phyloP scores from a whole-genome alignment of 2,888 invertebrate genomes.

The Agrotis ipsilon region DNA sequence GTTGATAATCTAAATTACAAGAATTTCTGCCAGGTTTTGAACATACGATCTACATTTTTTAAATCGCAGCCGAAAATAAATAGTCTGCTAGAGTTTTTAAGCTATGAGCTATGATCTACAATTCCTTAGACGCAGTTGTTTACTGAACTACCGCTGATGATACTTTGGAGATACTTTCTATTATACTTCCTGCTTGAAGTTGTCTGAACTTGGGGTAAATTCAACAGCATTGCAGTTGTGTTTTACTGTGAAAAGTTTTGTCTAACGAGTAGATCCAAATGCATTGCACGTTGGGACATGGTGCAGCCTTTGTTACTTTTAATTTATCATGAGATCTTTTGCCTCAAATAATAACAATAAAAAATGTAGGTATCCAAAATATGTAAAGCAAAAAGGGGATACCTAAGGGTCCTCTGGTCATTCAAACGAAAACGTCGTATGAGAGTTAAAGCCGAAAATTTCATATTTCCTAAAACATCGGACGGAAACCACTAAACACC shows the following conservation, averaged over 20 bases:
- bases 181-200: no score
- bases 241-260: neutral
- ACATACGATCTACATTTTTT: no score
- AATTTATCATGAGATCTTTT: neutral
- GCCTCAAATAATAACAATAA: neutral
- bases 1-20: no score
- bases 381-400: constrained; percentile 43
- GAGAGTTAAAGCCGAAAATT: constrained; percentile 75
- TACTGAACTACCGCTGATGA: neutral
- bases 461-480: constrained; percentile 84
- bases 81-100: neutral
- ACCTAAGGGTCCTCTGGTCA: constrained; percentile 54
- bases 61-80: no score
- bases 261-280: neutral
- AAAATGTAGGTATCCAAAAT: constrained; percentile 40
- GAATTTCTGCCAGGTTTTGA: no score
- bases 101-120: neutral
- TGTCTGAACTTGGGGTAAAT: neutral
- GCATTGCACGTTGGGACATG: neutral
- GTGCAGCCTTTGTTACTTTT: neutral
- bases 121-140: neutral
- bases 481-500: constrained; percentile 79
- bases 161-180: no score
- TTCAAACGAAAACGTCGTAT: constrained; percentile 55
- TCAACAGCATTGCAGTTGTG: neutral